Evolutionary conservation across 2,888 invertebrate genomes (phyloP).

Genomic region (Hemicrepidius hirtus): DNA sequence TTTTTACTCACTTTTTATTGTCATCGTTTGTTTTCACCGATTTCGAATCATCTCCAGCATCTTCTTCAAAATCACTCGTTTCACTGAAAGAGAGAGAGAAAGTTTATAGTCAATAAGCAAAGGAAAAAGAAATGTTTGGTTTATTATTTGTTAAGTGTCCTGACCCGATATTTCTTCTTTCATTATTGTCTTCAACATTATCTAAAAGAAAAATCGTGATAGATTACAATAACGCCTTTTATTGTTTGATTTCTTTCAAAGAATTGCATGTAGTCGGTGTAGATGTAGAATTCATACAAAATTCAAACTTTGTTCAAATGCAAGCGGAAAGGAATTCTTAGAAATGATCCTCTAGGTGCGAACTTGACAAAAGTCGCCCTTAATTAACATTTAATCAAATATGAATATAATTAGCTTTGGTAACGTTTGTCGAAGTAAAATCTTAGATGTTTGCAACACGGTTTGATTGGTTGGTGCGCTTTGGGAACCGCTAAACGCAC

Average conservation of each 20-base stretch:
- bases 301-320: constrained; percentile 16
- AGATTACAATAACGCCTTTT: no score
- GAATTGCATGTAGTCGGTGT: background rate
- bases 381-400: constrained; percentile 57
- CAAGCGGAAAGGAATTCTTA: constrained; percentile 23
- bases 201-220: no score
- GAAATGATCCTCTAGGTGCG: constrained; percentile 33
- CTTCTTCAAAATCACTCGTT: constrained; percentile 79
- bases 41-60: constrained; percentile 80
- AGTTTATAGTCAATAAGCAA: no score
- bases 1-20: constrained; percentile 78
- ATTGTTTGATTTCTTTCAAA: background rate
- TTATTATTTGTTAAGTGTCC: no score
- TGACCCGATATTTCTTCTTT: no score
- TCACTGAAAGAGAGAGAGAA: constrained; percentile 72
- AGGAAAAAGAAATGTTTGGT: no score
- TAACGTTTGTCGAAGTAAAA: constrained; percentile 48
- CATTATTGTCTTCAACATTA: no score
- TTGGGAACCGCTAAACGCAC: constrained; percentile 54
- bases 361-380: constrained; percentile 47
- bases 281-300: constrained; percentile 13
- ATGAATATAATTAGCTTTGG: constrained; percentile 45
- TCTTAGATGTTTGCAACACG: constrained; percentile 53
- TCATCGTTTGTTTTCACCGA: constrained; percentile 80
- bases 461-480: constrained; percentile 57